Percentiles rank a stretch among this genome's conserved stretches.
Evolutionary conservation across 2,888 invertebrate genomes (phyloP).

Genomic region (Cephus runcator): DNA sequence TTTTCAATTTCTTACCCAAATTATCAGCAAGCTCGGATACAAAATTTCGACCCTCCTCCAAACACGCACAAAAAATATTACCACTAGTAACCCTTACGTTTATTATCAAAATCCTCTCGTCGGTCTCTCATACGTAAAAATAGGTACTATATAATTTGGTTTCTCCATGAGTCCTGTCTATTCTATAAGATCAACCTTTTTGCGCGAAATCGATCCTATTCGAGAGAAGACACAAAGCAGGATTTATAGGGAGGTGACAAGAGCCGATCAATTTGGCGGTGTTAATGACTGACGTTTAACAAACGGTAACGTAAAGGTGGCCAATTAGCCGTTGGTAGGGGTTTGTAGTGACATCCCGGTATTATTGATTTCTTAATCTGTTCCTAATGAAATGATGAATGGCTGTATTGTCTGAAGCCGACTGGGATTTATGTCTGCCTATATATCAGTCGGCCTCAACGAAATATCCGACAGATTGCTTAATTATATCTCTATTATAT

Average conservation of each 20-base stretch:
- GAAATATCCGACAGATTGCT: constrained; percentile 23
- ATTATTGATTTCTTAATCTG: constrained; percentile 45
- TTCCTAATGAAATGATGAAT: constrained; percentile 46
- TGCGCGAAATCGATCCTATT: not conserved
- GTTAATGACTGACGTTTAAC: constrained; percentile 34
- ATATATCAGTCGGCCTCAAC: constrained; percentile 19
- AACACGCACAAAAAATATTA: not conserved
- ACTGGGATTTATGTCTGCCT: constrained; percentile 18
- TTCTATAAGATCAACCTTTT: no score
- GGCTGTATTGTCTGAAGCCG: constrained; percentile 26
- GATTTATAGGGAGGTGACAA: constrained; percentile 34
- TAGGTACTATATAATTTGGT: no score
- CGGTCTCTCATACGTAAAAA: not conserved
- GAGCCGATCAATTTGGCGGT: constrained; percentile 30
- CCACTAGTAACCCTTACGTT: not conserved
- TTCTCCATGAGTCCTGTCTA: no score
- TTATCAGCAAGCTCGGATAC: not conserved
- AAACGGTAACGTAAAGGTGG: constrained; percentile 31
- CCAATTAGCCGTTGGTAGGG: constrained; percentile 40
- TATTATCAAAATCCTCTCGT: not conserved
- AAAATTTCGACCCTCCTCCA: not conserved
- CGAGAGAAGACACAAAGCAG: not conserved
- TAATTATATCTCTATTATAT: constrained; percentile 15
- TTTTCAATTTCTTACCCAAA: not conserved
- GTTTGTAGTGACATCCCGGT: constrained; percentile 28